These are phyloP conservation scores for Lepidochitona cinerea DNA, from an alignment of 2,888 invertebrate species.

Conservation along the genomic window DNA sequence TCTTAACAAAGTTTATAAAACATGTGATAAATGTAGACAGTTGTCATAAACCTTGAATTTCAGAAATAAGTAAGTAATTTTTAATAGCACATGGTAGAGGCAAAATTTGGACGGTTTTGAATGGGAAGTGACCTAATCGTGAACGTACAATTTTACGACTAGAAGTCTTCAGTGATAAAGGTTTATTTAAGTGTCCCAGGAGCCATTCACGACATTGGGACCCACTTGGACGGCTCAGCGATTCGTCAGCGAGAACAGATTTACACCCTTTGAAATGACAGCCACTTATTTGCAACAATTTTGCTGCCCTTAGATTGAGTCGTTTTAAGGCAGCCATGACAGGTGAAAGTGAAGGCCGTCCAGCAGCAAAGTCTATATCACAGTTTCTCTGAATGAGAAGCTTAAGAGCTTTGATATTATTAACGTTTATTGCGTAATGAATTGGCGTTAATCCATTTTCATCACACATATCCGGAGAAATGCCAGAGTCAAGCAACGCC, in stretches of 20 bases:
- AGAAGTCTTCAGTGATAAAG: background rate
- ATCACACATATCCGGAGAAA: constrained; percentile 4
- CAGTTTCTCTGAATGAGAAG: background rate
- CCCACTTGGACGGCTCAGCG: background rate
- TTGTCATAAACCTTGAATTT: background rate
- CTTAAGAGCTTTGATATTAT: background rate
- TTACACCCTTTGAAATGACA: background rate
- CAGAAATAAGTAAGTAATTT: background rate
- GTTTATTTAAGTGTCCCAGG: background rate
- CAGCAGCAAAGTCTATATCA: background rate
- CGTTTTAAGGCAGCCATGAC: background rate
- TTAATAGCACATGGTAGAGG: background rate
- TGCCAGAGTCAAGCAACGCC: background rate
- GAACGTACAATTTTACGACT: background rate
- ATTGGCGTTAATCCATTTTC: background rate
- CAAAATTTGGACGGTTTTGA: background rate
- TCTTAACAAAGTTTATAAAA: no score
- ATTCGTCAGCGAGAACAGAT: background rate
- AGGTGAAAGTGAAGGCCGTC: background rate
- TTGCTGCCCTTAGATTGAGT: background rate
- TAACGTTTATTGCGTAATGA: background rate
- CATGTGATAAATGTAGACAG: no score
- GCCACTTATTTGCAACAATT: background rate
- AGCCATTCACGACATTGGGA: background rate
- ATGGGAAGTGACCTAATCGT: background rate